Conservation (phyloP, 2,113 vertebrate species). For the Leiothrix lutea region DNA sequence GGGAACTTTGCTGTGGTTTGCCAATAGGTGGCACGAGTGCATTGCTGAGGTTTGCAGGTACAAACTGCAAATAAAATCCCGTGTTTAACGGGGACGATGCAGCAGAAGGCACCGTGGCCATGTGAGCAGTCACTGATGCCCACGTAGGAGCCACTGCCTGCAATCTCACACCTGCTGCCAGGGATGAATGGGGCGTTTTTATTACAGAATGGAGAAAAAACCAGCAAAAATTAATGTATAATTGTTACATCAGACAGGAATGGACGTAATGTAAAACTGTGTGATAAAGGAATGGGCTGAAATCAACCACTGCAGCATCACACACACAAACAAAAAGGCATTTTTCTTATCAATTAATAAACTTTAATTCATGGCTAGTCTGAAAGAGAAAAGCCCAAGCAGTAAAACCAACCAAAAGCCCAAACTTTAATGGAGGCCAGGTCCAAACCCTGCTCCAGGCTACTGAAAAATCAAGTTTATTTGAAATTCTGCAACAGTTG, state of each 20-base stretch:
- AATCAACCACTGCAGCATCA: neutral
- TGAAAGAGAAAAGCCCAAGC: neutral
- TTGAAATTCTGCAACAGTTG: neutral
- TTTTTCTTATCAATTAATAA: neutral
- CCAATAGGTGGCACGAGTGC: constrained; percentile 66
- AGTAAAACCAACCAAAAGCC: neutral
- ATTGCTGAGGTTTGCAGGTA: constrained; percentile 16
- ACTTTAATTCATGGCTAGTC: neutral
- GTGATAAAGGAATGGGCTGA: neutral
- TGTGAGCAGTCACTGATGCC: neutral
- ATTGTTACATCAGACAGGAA: neutral
- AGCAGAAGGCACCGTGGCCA: neutral
- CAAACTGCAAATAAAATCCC: neutral
- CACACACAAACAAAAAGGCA: neutral
- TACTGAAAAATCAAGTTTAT: neutral
- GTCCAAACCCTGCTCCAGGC: neutral
- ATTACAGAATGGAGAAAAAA: neutral
- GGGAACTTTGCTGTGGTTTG: neutral
- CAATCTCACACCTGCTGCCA: neutral
- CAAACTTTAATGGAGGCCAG: neutral
- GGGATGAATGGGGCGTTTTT: neutral
- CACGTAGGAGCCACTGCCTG: neutral
- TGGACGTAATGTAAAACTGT: no score
- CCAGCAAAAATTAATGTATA: neutral
- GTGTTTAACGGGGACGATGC: neutral